Evolutionary conservation across 92 coral and sea anemone genomes (phyloP).

Genomic region (Heliopora coerulea): DNA sequence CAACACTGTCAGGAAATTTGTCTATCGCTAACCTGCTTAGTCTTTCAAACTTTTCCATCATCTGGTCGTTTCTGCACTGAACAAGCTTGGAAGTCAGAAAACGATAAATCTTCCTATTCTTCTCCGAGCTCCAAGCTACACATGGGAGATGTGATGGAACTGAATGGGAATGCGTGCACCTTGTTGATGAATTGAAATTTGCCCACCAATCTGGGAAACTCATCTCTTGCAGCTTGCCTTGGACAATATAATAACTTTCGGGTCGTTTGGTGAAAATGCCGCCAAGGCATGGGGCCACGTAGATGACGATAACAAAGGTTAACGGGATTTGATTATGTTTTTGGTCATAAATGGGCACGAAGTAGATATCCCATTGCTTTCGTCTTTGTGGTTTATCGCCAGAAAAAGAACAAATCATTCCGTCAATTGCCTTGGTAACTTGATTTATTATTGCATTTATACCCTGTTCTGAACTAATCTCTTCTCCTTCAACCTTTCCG

Average conservation of each 20-base stretch:
- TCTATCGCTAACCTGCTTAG: too few species aligned
- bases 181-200: too few species aligned
- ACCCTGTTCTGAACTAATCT: constrained; percentile 16
- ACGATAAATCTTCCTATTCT: too few species aligned
- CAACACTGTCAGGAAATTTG: too few species aligned
- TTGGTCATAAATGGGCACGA: constrained; percentile 31
- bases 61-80: too few species aligned
- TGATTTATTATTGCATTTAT: constrained; percentile 18
- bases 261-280: constrained; percentile 32
- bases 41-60: too few species aligned
- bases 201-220: neutral
- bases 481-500: constrained; percentile 31
- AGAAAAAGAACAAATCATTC: constrained; percentile 40
- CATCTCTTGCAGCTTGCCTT: constrained; percentile 13
- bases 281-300: constrained; percentile 26
- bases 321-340: constrained; percentile 4
- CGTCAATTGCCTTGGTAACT: constrained; percentile 27
- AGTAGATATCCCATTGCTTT: constrained; percentile 51
- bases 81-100: too few species aligned
- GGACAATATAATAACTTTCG: constrained; percentile 36
- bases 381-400: constrained; percentile 40
- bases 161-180: too few species aligned
- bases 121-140: too few species aligned
- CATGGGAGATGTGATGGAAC: neutral
- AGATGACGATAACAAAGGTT: constrained; percentile 34